Percentiles rank a stretch among this genome's conserved stretches.
Conservation (phyloP, 1,140 invertebrate species). For the Drosophila sp. region DNA sequence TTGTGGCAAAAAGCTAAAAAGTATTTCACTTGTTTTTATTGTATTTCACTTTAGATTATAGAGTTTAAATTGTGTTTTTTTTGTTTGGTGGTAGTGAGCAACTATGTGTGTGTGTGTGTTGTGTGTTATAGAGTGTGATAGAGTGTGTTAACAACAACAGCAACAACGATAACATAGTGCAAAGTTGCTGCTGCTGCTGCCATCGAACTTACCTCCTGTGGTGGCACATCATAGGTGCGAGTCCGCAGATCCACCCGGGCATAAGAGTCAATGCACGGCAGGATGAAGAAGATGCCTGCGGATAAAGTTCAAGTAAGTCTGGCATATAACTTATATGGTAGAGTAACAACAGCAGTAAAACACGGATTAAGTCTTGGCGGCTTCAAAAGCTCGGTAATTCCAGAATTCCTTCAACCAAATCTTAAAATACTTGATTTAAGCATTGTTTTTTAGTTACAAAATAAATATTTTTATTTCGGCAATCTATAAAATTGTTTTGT, state of each 20-base stretch:
- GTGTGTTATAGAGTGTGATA: conserved; percentile 24
- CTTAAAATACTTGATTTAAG: too few relatives aligned
- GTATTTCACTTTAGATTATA: conserved; percentile 59
- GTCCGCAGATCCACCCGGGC: conserved; percentile 95
- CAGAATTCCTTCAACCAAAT: too few relatives aligned
- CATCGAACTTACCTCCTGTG: conserved; percentile 92
- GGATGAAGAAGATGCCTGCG: conserved; percentile 96
- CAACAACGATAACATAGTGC: conserved; percentile 53
- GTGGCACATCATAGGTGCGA: conserved; percentile 96
- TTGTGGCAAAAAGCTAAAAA: conserved; percentile 74
- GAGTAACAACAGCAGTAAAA: background rate
- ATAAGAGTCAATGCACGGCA: conserved; percentile 97
- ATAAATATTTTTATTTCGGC: too few relatives aligned
- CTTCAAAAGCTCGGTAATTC: too few relatives aligned
- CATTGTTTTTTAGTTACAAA: too few relatives aligned
- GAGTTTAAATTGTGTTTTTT: conserved; percentile 45
- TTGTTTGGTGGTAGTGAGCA: conserved; percentile 21
- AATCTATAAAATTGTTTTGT: too few relatives aligned
- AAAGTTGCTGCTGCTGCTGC: conserved; percentile 43
- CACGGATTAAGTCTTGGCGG: too few relatives aligned
- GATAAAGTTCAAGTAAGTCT: conserved; percentile 35
- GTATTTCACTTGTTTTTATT: conserved; percentile 52
- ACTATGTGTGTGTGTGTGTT: conserved; percentile 20
- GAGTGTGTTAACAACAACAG: conserved; percentile 45
- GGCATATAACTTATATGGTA: background rate